Percentiles rank a stretch among this genome's conserved stretches.
Evolutionary conservation across 1,140 invertebrate species (phyloP).

Genomic region (Anoplophora glabripennis): DNA sequence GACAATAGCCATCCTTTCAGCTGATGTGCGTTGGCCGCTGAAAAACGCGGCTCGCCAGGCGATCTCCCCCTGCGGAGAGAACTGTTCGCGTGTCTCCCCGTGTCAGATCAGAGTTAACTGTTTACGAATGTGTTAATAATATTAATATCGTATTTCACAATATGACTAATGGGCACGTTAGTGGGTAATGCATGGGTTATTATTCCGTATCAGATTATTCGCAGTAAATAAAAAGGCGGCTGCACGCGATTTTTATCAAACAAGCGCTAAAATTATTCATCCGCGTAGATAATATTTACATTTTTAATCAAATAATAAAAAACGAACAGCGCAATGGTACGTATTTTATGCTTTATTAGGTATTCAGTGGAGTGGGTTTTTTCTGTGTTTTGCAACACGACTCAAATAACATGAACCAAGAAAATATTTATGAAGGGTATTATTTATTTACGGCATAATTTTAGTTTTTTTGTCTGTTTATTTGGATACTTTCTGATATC

Average conservation of each 20-base stretch:
- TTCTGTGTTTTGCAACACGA: no score
- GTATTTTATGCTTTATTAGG: no score
- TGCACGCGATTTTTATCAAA: slow-evolving; percentile 8
- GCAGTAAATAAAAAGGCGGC: slow-evolving; percentile 6
- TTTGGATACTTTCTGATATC: no score
- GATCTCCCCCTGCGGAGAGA: slow-evolving; percentile 1
- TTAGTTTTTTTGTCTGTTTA: no score
- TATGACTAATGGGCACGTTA: slow-evolving; percentile 19
- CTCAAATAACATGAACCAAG: no score
- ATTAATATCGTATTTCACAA: slow-evolving; percentile 22
- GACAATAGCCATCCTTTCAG: slow-evolving; percentile 28
- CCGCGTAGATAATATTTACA: no score
- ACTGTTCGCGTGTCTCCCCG: not conserved
- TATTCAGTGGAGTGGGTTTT: no score
- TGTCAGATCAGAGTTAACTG: slow-evolving; percentile 16
- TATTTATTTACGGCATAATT: no score
- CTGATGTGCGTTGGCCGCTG: slow-evolving; percentile 23
- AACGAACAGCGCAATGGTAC: no score
- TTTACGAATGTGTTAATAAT: slow-evolving; percentile 22
- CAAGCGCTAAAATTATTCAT: no score
- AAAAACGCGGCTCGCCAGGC: slow-evolving; percentile 22
- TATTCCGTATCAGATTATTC: slow-evolving; percentile 13
- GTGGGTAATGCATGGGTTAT: slow-evolving; percentile 12
- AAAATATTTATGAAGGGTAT: no score
- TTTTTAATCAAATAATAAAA: no score